These are phyloP conservation scores for Drosophila baimaii DNA, from an alignment of 1,140 invertebrate species.

Conservation along the genomic window DNA sequence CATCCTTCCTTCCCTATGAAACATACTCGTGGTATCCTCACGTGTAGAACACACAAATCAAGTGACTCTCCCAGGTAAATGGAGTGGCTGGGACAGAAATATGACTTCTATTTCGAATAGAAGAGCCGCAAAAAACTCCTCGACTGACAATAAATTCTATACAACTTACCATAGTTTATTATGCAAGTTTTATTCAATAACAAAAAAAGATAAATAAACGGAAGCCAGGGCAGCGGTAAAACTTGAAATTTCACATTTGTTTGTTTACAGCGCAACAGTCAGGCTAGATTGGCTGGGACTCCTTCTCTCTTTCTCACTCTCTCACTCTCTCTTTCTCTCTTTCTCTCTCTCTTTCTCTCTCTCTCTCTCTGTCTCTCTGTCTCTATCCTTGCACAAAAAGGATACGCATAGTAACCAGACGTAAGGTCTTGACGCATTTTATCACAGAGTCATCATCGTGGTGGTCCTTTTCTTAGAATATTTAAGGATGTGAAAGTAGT, in stretches of 20 bases:
- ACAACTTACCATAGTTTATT: slow-evolving; percentile 45
- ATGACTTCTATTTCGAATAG: slow-evolving; percentile 1
- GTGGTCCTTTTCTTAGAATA: slow-evolving; percentile 3
- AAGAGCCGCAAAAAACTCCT: slow-evolving; percentile 22
- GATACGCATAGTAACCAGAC: slow-evolving; percentile 7
- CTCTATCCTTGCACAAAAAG: not conserved
- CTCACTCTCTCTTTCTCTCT: not conserved
- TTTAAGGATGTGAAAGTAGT: slow-evolving; percentile 14
- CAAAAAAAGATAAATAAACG: slow-evolving; percentile 11
- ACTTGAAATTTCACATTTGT: slow-evolving; percentile 51
- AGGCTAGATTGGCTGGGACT: slow-evolving; percentile 15
- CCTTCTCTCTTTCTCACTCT: no score
- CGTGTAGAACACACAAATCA: slow-evolving; percentile 30
- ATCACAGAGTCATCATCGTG: slow-evolving; percentile 24
- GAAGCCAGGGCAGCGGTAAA: slow-evolving; percentile 16
- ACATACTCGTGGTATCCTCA: not conserved
- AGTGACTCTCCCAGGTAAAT: slow-evolving; percentile 3
- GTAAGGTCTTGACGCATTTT: slow-evolving; percentile 37
- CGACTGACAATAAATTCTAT: slow-evolving; percentile 19
- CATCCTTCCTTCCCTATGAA: not conserved
- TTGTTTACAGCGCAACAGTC: slow-evolving; percentile 39
- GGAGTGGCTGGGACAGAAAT: not conserved
- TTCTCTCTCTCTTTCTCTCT: not conserved
- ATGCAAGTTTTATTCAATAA: slow-evolving; percentile 45
- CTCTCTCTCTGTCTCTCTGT: not conserved